Evolutionary conservation across 2,888 invertebrate species (phyloP).

Genomic region (Pharmacophagus antenor): DNA sequence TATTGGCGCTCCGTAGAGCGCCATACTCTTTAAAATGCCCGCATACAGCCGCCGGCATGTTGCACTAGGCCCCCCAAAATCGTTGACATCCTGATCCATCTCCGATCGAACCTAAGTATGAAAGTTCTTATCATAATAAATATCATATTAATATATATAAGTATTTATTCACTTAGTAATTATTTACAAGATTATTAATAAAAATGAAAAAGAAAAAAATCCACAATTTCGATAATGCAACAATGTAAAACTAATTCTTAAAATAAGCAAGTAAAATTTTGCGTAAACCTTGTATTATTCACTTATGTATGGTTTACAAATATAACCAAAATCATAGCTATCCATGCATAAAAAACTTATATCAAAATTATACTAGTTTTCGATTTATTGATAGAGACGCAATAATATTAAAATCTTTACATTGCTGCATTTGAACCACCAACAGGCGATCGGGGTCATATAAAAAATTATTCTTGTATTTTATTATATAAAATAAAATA

Average conservation of each 20-base stretch:
- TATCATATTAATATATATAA: too few species aligned
- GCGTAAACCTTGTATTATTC: background rate
- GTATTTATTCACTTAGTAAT: too few species aligned
- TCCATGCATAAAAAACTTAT: conserved; percentile 6
- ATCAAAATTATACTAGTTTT: conserved; percentile 1
- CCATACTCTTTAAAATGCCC: too few species aligned
- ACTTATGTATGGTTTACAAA: background rate
- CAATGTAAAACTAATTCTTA: background rate
- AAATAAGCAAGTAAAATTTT: background rate
- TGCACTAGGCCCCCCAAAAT: too few species aligned
- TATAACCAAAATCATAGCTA: background rate
- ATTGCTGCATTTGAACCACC: background rate
- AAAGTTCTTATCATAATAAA: too few species aligned
- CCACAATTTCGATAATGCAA: background rate
- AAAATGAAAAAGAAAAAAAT: too few species aligned
- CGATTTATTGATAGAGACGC: conserved; percentile 4
- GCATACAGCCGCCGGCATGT: too few species aligned
- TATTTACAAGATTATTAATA: too few species aligned
- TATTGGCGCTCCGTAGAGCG: too few species aligned
- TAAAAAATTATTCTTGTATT: background rate
- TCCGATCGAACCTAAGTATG: too few species aligned
- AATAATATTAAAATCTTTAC: background rate
- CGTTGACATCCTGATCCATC: too few species aligned
- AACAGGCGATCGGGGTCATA: background rate
- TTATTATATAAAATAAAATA: background rate